Evolutionary conservation across 2,113 vertebrate species (phyloP).

Genomic region (Ptilorrhoa leucosticta): DNA sequence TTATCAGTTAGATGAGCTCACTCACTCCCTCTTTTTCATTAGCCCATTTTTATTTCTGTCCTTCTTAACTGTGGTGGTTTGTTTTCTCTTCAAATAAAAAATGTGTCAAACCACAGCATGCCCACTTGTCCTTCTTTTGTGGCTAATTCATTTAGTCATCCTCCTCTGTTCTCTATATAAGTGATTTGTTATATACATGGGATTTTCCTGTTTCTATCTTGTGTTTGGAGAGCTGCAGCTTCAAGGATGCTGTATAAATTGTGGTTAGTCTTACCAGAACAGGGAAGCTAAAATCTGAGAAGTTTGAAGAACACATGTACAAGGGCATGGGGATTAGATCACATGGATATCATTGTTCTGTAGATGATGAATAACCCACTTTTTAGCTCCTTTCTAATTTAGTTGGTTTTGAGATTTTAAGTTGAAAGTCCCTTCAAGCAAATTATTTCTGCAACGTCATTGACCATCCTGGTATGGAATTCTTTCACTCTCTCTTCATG

Average conservation of each 20-base stretch:
- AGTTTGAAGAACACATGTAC: background rate
- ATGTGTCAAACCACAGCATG: background rate
- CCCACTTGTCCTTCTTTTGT: background rate
- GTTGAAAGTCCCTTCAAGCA: background rate
- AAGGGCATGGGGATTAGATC: background rate
- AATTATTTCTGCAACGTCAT: background rate
- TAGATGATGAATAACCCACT: background rate
- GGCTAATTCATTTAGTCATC: background rate
- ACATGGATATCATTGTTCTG: background rate
- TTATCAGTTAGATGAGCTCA: background rate
- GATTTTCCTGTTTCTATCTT: background rate
- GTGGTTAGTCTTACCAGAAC: background rate
- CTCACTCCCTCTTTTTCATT: background rate
- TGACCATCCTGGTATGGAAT: rapidly evolving
- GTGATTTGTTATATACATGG: background rate
- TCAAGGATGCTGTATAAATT: background rate
- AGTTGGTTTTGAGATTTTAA: background rate
- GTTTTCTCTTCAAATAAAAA: background rate
- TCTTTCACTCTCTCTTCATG: background rate
- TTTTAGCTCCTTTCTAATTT: background rate
- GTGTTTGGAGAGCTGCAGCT: background rate
- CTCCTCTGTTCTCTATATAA: background rate
- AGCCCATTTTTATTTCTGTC: background rate
- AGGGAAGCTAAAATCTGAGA: background rate
- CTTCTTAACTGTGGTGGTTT: background rate